Percentiles rank a stretch among this genome's conserved stretches.
Conservation (phyloP, 2,888 invertebrate genomes). For the Hedya salicella region DNA sequence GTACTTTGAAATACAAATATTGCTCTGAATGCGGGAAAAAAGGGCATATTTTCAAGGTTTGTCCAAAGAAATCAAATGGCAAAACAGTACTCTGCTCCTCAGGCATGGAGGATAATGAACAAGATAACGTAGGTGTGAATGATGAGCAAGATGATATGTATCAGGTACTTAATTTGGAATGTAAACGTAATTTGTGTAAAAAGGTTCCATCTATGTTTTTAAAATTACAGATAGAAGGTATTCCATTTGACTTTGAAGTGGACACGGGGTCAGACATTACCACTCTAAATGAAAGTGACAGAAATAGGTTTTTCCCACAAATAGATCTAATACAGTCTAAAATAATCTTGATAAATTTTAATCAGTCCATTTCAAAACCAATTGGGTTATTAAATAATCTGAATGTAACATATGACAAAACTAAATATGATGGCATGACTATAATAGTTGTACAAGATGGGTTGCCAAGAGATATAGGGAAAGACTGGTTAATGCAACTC, state of each 20-base stretch:
- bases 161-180: conserved; percentile 4
- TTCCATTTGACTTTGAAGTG: conserved; percentile 13
- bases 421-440: neutral
- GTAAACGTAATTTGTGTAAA: conserved; percentile 2
- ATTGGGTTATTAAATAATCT: conserved; percentile 8
- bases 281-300: conserved; percentile 1
- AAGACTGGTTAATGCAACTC: conserved; percentile 2
- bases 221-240: conserved; percentile 5
- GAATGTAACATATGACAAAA: neutral
- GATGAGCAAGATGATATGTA: neutral
- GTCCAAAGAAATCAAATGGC: neutral
- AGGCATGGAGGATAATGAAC: neutral
- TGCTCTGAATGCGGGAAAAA: conserved; percentile 19
- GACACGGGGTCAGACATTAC: conserved; percentile 22
- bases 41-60: conserved; percentile 19
- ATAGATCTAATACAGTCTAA: neutral
- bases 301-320: conserved; percentile 2
- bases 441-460: conserved; percentile 5
- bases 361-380: conserved; percentile 11
- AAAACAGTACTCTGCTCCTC: neutral
- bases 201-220: conserved; percentile 18
- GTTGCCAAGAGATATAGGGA: conserved; percentile 5
- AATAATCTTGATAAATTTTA: conserved; percentile 11
- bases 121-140: neutral
- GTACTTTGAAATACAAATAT: conserved; percentile 12